Percentiles rank a stretch among this genome's conserved stretches.
Evolutionary conservation across 2,113 vertebrate genomes (phyloP).

Genomic region (Archilochus colubris): DNA sequence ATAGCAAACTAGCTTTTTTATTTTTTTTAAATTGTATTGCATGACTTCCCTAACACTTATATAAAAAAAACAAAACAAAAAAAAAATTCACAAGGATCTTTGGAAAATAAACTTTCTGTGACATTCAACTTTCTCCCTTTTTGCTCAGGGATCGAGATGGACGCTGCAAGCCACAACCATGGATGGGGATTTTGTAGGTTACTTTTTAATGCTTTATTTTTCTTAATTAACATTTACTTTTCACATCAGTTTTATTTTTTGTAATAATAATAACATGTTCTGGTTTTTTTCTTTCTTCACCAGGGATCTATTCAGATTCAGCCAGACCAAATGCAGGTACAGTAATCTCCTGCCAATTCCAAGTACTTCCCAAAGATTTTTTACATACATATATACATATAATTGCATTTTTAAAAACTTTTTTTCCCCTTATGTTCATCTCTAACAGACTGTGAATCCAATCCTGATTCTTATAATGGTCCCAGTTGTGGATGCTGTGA

Average conservation of each 20-base stretch:
- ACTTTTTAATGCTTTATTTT: background rate
- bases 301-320: slow-evolving; percentile 86
- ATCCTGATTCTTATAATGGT: slow-evolving; percentile 92
- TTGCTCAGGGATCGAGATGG: slow-evolving; percentile 91
- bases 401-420: background rate
- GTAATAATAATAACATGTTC: background rate
- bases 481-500: slow-evolving; percentile 81
- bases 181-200: slow-evolving; percentile 90
- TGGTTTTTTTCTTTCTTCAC: background rate
- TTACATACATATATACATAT: too few relatives aligned
- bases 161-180: slow-evolving; percentile 93
- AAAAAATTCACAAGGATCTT: background rate
- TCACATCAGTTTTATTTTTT: background rate
- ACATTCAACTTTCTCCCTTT: background rate
- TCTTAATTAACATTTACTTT: background rate
- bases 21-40: background rate
- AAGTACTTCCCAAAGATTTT: background rate
- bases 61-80: background rate
- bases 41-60: background rate
- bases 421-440: background rate
- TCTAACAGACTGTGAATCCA: slow-evolving; percentile 87
- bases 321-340: slow-evolving; percentile 97
- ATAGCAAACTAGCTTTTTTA: background rate
- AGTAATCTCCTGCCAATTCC: background rate
- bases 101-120: background rate